phyloP scores from a whole-genome alignment of 2,113 vertebrate genomes.

The Corythaeola cristata region DNA sequence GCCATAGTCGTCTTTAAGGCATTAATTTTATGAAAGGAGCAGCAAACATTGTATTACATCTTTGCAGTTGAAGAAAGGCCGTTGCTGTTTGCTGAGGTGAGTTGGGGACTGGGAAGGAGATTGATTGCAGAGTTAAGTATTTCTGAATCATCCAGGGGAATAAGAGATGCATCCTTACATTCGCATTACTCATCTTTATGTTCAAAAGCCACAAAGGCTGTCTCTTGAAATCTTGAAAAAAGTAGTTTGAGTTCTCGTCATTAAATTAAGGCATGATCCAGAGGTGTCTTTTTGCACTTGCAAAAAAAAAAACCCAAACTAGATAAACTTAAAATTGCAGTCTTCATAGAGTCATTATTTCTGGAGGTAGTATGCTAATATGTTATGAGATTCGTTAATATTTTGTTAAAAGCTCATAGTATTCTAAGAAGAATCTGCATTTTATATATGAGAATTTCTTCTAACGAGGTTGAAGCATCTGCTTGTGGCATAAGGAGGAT shows the following conservation, averaged over 20 bases:
- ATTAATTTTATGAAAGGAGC: neutral
- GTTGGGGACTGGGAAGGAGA: neutral
- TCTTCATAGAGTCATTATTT: neutral
- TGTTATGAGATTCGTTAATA: neutral
- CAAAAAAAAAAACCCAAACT: neutral
- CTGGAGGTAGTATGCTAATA: neutral
- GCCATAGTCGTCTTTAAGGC: neutral
- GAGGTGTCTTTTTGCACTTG: neutral
- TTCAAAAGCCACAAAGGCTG: neutral
- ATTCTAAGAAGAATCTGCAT: neutral
- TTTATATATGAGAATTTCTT: neutral
- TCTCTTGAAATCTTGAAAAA: neutral
- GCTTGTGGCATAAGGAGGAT: neutral
- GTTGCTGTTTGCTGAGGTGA: neutral
- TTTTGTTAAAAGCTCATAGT: neutral
- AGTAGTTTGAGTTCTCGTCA: fast-evolving
- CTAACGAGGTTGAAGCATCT: neutral
- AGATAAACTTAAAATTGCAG: neutral
- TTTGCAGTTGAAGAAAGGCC: neutral
- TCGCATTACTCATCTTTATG: neutral
- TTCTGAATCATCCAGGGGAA: neutral
- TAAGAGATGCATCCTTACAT: neutral
- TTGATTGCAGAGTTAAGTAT: neutral
- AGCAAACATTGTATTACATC: fast-evolving
- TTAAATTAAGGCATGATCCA: neutral